These are phyloP conservation scores for Sphaeramia orbicularis DNA, from an alignment of 2,797 vertebrate species.

Conservation along the genomic window DNA sequence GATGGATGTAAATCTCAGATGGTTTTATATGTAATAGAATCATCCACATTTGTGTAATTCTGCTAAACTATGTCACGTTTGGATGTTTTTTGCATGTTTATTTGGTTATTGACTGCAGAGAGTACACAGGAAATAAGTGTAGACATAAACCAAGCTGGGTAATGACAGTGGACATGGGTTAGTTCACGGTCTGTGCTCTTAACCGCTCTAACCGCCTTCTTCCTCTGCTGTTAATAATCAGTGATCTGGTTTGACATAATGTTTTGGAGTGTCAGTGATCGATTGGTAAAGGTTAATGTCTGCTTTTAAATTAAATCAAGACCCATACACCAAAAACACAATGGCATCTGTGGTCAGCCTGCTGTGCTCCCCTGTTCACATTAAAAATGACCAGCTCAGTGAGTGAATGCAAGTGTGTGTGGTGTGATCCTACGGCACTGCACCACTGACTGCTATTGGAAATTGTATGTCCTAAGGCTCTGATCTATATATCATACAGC, in stretches of 20 bases:
- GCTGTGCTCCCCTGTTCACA: slow-evolving; percentile 9
- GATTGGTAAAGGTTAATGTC: slow-evolving; percentile 13
- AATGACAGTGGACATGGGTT: background rate
- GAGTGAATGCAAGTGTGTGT: slow-evolving; percentile 8
- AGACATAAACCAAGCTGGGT: too few relatives aligned
- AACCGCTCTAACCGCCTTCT: background rate
- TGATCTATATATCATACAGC: slow-evolving; percentile 69
- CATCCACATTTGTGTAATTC: background rate
- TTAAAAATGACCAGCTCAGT: slow-evolving; percentile 18
- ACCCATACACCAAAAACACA: slow-evolving; percentile 1
- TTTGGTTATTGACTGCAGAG: too few relatives aligned
- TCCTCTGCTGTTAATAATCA: slow-evolving; percentile 6
- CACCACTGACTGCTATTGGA: slow-evolving; percentile 59
- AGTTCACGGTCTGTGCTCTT: background rate
- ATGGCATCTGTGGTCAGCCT: slow-evolving; percentile 4
- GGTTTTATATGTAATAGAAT: background rate
- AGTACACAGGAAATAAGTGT: too few relatives aligned
- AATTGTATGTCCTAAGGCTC: slow-evolving; percentile 63
- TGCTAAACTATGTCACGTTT: background rate
- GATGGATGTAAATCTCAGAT: background rate
- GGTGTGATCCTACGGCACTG: slow-evolving; percentile 24
- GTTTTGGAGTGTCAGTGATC: background rate
- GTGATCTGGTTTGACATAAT: slow-evolving; percentile 9
- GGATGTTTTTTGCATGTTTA: too few relatives aligned
- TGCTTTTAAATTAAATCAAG: slow-evolving; percentile 30